Evolutionary conservation across 64 coral and sea anemone species (phyloP).

Genomic region (Anthopleura sola): DNA sequence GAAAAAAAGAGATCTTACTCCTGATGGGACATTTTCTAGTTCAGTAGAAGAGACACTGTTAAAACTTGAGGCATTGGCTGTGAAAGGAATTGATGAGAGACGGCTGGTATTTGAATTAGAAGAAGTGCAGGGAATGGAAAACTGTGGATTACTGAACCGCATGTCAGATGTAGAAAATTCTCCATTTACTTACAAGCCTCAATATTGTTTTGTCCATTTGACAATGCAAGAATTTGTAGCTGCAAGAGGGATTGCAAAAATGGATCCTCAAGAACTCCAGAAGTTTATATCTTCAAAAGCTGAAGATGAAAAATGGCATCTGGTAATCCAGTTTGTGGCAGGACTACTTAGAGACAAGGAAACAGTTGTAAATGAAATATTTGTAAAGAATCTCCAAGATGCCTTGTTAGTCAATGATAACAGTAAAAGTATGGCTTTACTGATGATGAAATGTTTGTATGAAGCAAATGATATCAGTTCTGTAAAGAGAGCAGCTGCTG

Average conservation of each 20-base stretch:
- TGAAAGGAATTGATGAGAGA: constrained; percentile 23
- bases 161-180: constrained; percentile 33
- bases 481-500: constrained; percentile 10
- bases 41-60: constrained; percentile 24
- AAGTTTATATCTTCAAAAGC: neutral
- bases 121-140: constrained; percentile 36
- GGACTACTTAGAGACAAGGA: constrained; percentile 1
- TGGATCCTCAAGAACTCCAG: neutral
- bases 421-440: neutral
- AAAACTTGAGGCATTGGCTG: constrained; percentile 27
- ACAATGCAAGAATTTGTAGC: constrained; percentile 37
- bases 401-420: neutral
- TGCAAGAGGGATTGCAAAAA: constrained; percentile 26
- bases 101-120: constrained; percentile 43
- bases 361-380: neutral
- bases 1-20: neutral
- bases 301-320: constrained; percentile 10
- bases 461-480: neutral
- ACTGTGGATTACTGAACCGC: constrained; percentile 41
- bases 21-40: neutral
- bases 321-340: constrained; percentile 22
- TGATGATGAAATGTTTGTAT: constrained; percentile 23
- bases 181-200: constrained; percentile 11
- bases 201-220: constrained; percentile 41
- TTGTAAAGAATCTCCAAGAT: neutral